Evolutionary conservation across 2,888 invertebrate species (phyloP).

Genomic region (Iphiclides podalirius): DNA sequence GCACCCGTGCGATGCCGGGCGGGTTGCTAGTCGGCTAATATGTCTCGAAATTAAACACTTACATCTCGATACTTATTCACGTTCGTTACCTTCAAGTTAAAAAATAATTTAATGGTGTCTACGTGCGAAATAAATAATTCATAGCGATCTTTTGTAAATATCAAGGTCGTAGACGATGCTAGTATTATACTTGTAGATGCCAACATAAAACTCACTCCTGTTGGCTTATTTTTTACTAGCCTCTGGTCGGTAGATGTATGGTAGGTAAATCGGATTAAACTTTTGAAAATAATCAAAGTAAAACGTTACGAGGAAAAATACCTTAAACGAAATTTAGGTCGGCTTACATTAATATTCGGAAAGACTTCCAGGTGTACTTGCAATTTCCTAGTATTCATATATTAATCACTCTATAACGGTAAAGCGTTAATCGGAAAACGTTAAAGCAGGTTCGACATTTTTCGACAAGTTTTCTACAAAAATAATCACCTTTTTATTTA

Average conservation of each 20-base stretch:
- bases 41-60: no score
- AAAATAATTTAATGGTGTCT: constrained; percentile 73
- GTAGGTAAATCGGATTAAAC: constrained; percentile 17
- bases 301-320: background rate
- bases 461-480: no score
- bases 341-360: background rate
- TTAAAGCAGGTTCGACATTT: no score
- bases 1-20: no score
- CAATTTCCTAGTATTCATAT: no score
- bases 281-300: constrained; percentile 28
- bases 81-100: constrained; percentile 60
- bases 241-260: constrained; percentile 19
- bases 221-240: constrained; percentile 30
- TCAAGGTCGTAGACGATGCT: constrained; percentile 54
- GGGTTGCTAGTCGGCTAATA: no score
- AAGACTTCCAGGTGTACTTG: no score
- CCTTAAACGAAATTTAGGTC: background rate
- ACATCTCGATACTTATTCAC: constrained; percentile 71
- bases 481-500: no score
- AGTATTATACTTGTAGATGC: constrained; percentile 73
- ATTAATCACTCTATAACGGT: no score
- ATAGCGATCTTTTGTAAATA: constrained; percentile 71
- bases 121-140: constrained; percentile 70
- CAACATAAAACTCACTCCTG: constrained; percentile 42
- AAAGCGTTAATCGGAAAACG: no score